phyloP scores from a whole-genome alignment of 2,888 invertebrate species.

The Campaea margaritaria region DNA sequence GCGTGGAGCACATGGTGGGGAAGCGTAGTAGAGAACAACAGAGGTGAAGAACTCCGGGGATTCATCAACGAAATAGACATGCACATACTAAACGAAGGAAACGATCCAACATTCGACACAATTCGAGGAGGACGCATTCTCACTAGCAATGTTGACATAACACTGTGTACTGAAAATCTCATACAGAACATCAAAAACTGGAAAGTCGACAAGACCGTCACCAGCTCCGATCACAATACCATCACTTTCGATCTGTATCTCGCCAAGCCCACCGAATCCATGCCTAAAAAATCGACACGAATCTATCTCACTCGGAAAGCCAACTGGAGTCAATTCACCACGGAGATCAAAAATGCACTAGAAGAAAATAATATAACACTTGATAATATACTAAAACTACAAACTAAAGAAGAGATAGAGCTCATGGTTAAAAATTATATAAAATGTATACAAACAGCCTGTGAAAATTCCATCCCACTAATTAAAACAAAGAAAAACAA shows the following conservation, averaged over 20 bases:
- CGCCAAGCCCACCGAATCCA: no score
- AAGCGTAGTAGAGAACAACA: background rate
- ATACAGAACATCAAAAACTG: background rate
- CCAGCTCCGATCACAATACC: background rate
- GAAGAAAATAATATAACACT: background rate
- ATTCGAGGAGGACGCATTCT: background rate
- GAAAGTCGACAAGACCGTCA: background rate
- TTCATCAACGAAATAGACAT: background rate
- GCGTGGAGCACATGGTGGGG: no score
- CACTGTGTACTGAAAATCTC: background rate
- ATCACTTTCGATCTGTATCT: no score
- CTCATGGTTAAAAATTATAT: slow-evolving; percentile 6
- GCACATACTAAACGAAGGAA: background rate
- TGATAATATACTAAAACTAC: slow-evolving; percentile 5
- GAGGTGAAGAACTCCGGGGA: background rate
- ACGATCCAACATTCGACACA: background rate
- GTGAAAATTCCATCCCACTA: background rate
- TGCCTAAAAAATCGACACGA: background rate
- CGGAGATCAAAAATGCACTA: no score
- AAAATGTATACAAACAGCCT: no score
- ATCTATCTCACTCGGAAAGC: background rate
- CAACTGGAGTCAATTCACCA: slow-evolving; percentile 1
- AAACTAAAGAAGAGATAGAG: background rate
- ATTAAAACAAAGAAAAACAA: no score
- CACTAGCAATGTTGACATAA: background rate